These are phyloP conservation scores for Acronicta leporina DNA, from an alignment of 2,888 invertebrate species.

Conservation along the genomic window DNA sequence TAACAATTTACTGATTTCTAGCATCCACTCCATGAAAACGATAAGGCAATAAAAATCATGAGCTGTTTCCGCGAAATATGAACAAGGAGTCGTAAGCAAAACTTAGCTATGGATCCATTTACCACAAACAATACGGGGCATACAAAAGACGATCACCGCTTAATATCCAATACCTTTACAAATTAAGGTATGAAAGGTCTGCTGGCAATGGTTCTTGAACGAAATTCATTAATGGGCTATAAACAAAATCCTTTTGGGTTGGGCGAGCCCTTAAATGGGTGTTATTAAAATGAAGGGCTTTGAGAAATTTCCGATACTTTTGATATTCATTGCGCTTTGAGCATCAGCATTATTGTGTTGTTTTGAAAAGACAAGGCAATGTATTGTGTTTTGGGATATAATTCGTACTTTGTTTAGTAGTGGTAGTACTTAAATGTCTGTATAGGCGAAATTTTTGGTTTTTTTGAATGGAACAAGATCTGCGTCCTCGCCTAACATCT, in stretches of 20 bases:
- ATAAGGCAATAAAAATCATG: conserved; percentile 37
- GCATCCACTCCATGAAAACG: conserved; percentile 5
- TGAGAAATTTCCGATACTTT: conserved; percentile 49
- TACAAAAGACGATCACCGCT: conserved; percentile 59
- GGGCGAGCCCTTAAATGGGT: conserved; percentile 53
- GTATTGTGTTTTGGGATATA: conserved; percentile 41
- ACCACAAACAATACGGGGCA: conserved; percentile 54
- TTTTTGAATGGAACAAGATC: too few species aligned
- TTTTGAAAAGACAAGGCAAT: conserved; percentile 25
- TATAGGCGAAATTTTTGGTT: conserved; percentile 35
- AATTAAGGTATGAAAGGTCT: conserved; percentile 72
- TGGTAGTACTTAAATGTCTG: conserved; percentile 15
- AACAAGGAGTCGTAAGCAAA: conserved; percentile 33
- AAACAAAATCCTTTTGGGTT: conserved; percentile 75
- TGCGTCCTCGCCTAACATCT: too few species aligned
- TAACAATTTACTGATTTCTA: neutral
- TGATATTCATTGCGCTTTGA: conserved; percentile 47
- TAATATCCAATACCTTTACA: conserved; percentile 70
- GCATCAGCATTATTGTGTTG: conserved; percentile 43
- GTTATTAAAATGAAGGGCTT: conserved; percentile 59
- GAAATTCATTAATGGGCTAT: conserved; percentile 78
- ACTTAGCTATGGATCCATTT: conserved; percentile 38
- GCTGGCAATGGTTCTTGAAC: conserved; percentile 65
- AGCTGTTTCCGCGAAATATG: conserved; percentile 34
- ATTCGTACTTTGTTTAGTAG: conserved; percentile 40